Evolutionary conservation across 2,888 invertebrate genomes (phyloP), one percentile per base, ranked within the genome.

Genomic region (Thumatha senex): DNA sequence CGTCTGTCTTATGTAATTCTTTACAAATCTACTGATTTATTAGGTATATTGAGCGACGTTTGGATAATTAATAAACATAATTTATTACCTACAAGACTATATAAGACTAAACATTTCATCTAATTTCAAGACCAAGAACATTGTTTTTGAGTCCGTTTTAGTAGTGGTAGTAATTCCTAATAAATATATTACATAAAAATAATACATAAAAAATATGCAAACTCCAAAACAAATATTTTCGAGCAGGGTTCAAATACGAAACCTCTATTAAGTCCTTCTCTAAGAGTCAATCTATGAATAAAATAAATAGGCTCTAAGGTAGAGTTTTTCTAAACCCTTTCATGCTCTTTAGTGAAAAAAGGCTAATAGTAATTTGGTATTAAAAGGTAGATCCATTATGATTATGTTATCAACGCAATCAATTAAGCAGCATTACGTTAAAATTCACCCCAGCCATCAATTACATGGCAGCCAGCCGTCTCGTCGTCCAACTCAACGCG

Each of bases 401-500:
- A 81, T 78, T 76, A 73, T 67, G 72, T 80, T 86, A 85, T 86
- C 82, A 79, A 78, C 76, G 76, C 77, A 78, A 88, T 86, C 85
- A 89, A 86, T 89, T 89, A 87, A 82, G 80, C 73, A 74, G 72
- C 78, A 83, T 88, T 87, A 86, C 77, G 81, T 81, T 84, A 82
- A 87, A 89, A 85, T 80, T 84, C 79, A 82, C 82, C 82, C 78
- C 74, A 74, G 76, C 80, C 80, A 78, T 86, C 84, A 85, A 85
- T 86, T 85, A 83, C 76, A 71, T 59, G 70, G 71, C 76, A 74
- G 67, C 67, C 74, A 68, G 68, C 69, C 67, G 63, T 66, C 70
- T 63, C 72, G 65, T 59, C 70, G 60, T 63, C 68, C 66, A 67
- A 71, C 55, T 54, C 50, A 14, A 47, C 66, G 73, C 46, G 50